Conservation (phyloP, 92 coral and sea anemone genomes). For the Actinernus sp. region DNA sequence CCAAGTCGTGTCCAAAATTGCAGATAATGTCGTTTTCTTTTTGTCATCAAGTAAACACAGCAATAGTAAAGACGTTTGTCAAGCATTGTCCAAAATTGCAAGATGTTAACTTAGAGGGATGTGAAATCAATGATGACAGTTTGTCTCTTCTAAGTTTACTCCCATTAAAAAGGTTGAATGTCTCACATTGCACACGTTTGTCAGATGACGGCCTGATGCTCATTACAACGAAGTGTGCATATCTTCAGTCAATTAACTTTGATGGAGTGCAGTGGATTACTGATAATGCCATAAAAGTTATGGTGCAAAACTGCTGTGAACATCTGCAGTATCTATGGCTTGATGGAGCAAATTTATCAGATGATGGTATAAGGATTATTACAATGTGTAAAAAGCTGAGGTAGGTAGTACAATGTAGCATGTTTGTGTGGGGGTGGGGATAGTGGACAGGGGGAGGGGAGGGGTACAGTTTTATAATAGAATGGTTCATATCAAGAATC, state of each 20-base stretch:
- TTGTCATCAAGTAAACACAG: slow-evolving; percentile 63
- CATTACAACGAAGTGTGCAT: slow-evolving; percentile 53
- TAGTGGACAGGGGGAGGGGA: too few species aligned
- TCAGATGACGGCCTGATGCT: slow-evolving; percentile 69
- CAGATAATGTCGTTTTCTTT: slow-evolving; percentile 75
- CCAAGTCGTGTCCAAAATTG: slow-evolving; percentile 77
- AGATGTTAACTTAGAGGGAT: slow-evolving; percentile 77
- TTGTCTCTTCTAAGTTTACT: slow-evolving; percentile 45
- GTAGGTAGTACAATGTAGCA: too few species aligned
- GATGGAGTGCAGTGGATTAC: slow-evolving; percentile 98
- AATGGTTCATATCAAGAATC: too few species aligned
- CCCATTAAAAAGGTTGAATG: slow-evolving; percentile 71
- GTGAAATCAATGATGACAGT: slow-evolving; percentile 72
- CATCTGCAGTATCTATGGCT: slow-evolving; percentile 80
- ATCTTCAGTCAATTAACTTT: slow-evolving; percentile 69
- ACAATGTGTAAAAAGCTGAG: slow-evolving; percentile 72
- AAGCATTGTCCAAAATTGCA: slow-evolving; percentile 66
- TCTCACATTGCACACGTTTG: slow-evolving; percentile 82
- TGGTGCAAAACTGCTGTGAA: slow-evolving; percentile 66
- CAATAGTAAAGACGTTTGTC: slow-evolving; percentile 47
- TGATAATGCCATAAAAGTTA: slow-evolving; percentile 70
- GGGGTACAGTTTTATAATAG: too few species aligned
- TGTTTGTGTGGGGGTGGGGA: too few species aligned
- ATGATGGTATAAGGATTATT: slow-evolving; percentile 67
- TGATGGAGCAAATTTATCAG: slow-evolving; percentile 93